Base-by-base conservation (phyloP, 2,113 vertebrate genomes). In the Pluvialis apricaria region DNA sequence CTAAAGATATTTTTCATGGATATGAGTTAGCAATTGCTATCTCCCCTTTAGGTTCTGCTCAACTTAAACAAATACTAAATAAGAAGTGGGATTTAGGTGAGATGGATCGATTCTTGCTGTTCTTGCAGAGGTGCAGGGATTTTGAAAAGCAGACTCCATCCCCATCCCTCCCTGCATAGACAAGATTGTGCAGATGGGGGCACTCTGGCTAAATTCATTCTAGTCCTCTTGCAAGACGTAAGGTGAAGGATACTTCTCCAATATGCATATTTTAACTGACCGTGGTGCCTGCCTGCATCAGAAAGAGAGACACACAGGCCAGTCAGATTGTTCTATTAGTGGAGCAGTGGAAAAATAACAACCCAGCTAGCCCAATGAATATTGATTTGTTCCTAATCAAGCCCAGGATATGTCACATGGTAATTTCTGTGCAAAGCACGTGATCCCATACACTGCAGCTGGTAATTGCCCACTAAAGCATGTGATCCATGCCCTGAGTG, bases 301-400 rank as follows among this genome's bases (percentile, higher is more conserved):
- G 68, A 29, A 64, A 0, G 5, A 71, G 47, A 75, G 36, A 52
- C 31, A 32, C 58, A 29, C 31, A 69, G 75, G 26, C 64, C 75
- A 40, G 17, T 58, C 36, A 60, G 49, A 5, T 12, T 49, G 52
- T 32, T 84, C 13, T 47, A 40, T 55, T 75, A 68, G 83, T n/a
- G 69, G 51, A 91, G 61, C 65, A 47, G 77, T 85, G 88, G 76
- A 82, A 92, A 96, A 88, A 51, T 70, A 94, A 62, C 70, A 69
- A 66, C 45, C 15, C 52, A 65, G n/a, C 34, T 34, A 51, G 44
- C 42, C 58, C 42, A 42, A 32, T n/a, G 51, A 81, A 86, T 77
- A 83, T 71, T 83, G 93, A 94, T 96, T 76, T 88, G 45, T 34
- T 86, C 71, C 90, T 70, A 70, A 81, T 38, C 34, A 60, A 95